Percentiles rank a stretch among this genome's conserved stretches.
These are phyloP conservation scores for Oryzias sinensis DNA, from an alignment of 2,797 vertebrate genomes.

Conservation along the genomic window DNA sequence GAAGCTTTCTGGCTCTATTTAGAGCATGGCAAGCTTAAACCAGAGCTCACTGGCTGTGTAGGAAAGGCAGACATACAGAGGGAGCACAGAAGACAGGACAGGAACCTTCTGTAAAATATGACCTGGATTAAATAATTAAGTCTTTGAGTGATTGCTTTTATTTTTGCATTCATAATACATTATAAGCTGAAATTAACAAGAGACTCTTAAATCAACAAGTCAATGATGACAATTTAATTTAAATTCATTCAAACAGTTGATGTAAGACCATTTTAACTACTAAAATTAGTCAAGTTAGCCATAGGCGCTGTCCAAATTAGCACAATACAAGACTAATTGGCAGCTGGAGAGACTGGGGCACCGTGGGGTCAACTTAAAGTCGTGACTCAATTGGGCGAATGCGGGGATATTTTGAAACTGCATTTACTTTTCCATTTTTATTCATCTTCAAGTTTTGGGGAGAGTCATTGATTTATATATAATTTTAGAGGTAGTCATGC, in stretches of 20 bases:
- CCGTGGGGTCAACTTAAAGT: slow-evolving; percentile 29
- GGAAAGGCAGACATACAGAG: slow-evolving; percentile 10
- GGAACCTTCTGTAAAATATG: slow-evolving; percentile 3
- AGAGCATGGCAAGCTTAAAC: slow-evolving; percentile 30
- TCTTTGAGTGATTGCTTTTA: slow-evolving; percentile 21
- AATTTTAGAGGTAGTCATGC: background rate
- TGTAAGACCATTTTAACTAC: slow-evolving; percentile 42
- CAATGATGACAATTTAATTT: slow-evolving; percentile 32
- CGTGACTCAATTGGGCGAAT: slow-evolving; percentile 11
- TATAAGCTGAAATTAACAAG: slow-evolving; percentile 16
- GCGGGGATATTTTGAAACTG: slow-evolving; percentile 3
- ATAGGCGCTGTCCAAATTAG: slow-evolving; percentile 50
- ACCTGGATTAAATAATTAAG: slow-evolving; percentile 16
- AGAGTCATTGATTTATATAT: background rate
- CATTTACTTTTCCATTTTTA: background rate
- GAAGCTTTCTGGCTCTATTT: slow-evolving; percentile 60
- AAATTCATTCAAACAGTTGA: slow-evolving; percentile 38
- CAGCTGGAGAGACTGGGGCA: slow-evolving; percentile 35
- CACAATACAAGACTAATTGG: slow-evolving; percentile 50
- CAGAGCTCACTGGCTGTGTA: background rate
- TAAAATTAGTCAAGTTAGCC: slow-evolving; percentile 55
- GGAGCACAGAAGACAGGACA: slow-evolving; percentile 6
- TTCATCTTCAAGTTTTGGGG: slow-evolving; percentile 1
- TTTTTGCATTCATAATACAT: slow-evolving; percentile 24
- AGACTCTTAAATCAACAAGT: slow-evolving; percentile 48